Evolutionary conservation across 2,888 invertebrate species (phyloP), one percentile per base, ranked within the genome.

Genomic region (Nycteola revayana): DNA sequence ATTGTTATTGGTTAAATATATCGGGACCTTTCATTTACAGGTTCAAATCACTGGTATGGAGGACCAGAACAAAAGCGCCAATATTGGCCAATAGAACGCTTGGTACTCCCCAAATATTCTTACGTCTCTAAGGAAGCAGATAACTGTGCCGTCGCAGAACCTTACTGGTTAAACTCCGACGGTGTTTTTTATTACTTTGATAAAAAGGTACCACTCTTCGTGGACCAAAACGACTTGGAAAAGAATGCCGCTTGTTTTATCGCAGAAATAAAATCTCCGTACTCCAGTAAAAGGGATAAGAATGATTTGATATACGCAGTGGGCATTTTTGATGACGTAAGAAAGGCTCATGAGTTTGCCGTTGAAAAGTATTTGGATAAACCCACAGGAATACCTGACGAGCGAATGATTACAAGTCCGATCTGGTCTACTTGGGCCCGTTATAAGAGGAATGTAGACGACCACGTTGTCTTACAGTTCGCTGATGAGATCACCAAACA

Each of bases 371-470:
- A 91, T 49, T 72, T 93, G 24, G 82, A 87, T 0, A 90, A 90
- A 50, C 93, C 94, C 0, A 70, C 66, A 0, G 89, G 82, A 0
- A 72, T 90, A 14, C 94, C 91, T 0, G 90, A 91, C 55, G 74
- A 84, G 22, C 62, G 74, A 9, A 90, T 92, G 82, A 85, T 93
- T 3, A 71, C 71, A 3, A 77, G 90, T 38, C 93, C 93, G 0
- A 89, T 93, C 45, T 93, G 93, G 93, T 92, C 93, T 0, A 92
- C 93, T 0, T 92, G 92, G 91, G 92, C 92, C 0, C 70, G 86
- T 23, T 93, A 91, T 61, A 90, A 91, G 37, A 65, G 75, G 0
- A 60, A 83, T 7, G 85, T 93, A 0, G 88, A 89, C 47, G 90
- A 92, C 43, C 59, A 71, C 0, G 67, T 75, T 0, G 85, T 92